These are phyloP conservation scores for Anastrepha obliqua DNA, from an alignment of 1,140 invertebrate species.

Conservation along the genomic window DNA sequence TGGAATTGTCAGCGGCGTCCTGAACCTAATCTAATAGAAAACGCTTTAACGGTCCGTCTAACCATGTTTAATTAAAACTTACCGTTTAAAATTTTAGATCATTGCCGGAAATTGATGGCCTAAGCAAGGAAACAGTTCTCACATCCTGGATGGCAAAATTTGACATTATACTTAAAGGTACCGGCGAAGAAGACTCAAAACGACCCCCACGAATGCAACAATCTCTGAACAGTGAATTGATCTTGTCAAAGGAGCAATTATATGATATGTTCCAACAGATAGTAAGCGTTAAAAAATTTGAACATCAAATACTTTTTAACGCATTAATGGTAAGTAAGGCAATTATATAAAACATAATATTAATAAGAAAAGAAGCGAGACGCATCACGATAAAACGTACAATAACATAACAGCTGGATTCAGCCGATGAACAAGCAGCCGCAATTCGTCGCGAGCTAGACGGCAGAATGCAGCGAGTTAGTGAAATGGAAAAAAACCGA, in stretches of 20 bases:
- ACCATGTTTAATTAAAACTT: not conserved
- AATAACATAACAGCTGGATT: conserved; percentile 87
- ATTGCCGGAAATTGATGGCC: conserved; percentile 98
- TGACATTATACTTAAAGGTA: conserved; percentile 97
- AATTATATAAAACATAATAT: not conserved
- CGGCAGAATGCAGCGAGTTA: conserved; percentile 95
- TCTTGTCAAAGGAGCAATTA: conserved; percentile 96
- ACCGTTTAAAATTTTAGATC: conserved; percentile 78
- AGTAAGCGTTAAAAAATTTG: conserved; percentile 98
- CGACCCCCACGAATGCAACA: conserved; percentile 90
- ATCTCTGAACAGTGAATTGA: conserved; percentile 92
- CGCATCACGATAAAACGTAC: no score
- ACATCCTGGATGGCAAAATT: conserved; percentile 99
- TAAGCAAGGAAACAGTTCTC: conserved; percentile 99
- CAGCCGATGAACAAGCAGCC: conserved; percentile 99
- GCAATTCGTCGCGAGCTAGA: conserved; percentile 98
- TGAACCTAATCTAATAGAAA: no score
- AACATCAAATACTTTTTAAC: conserved; percentile 99
- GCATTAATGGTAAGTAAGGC: conserved; percentile 88
- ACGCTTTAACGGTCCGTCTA: not conserved
- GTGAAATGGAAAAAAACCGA: conserved; percentile 98
- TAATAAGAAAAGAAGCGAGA: not conserved
- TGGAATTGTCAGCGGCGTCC: no score
- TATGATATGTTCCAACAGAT: conserved; percentile 99
- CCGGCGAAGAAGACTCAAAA: conserved; percentile 89